Evolutionary conservation across 2,113 vertebrate genomes (phyloP).

Genomic region (Prinia subflava): DNA sequence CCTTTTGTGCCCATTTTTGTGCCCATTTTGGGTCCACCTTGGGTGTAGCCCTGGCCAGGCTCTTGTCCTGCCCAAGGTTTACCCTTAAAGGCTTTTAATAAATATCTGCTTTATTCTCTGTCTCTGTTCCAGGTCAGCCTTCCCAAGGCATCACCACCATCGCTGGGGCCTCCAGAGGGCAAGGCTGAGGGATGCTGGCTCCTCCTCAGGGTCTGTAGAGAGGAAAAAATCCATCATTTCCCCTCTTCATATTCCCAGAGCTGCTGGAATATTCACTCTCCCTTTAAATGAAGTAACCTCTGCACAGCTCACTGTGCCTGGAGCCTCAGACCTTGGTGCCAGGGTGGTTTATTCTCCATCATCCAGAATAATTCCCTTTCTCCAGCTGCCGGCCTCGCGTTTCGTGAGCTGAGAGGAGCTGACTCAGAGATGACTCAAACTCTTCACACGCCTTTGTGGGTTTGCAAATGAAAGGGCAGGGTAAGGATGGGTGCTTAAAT

Average conservation of each 20-base stretch:
- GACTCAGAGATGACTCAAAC: background rate
- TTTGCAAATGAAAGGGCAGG: background rate
- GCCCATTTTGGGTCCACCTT: background rate
- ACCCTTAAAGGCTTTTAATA: background rate
- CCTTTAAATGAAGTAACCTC: background rate
- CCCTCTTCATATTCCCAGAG: rapidly evolving
- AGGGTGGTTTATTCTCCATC: background rate
- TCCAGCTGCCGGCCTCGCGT: background rate
- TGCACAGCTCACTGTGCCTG: background rate
- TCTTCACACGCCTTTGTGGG: background rate
- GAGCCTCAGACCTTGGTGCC: background rate
- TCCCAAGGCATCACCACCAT: background rate
- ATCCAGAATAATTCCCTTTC: background rate
- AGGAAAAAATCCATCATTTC: background rate
- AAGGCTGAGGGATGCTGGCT: background rate
- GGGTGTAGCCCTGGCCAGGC: background rate
- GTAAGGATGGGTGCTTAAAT: background rate
- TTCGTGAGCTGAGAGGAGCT: background rate
- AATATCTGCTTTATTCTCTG: background rate
- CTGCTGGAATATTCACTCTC: background rate
- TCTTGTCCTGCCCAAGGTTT: background rate
- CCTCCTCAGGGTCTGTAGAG: rapidly evolving
- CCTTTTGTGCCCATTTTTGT: background rate
- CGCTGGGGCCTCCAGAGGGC: background rate
- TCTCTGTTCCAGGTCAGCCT: background rate